Evolutionary conservation across 2,888 invertebrate species (phyloP), one percentile per base, ranked within the genome.

Genomic region (Dorcus hopei): DNA sequence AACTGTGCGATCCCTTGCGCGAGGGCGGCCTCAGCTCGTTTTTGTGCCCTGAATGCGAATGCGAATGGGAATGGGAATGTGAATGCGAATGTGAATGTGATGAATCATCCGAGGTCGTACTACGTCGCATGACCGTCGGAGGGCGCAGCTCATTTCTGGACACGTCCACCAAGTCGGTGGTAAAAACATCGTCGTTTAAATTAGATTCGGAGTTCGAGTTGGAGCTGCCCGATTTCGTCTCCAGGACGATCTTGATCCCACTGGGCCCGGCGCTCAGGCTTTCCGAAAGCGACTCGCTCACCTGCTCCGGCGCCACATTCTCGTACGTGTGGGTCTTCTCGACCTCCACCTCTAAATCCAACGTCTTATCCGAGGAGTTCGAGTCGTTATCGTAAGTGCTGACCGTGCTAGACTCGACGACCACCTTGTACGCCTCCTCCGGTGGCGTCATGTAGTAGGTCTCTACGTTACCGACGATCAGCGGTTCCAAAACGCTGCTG

Each of bases 401-500:
- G 39, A 85, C 85, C 50, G 87, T 83, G 41, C 63, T 71, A 54
- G 89, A 89, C 65, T 91, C 90, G 0, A 92, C 83, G 43, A 85
- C 85, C 0, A 92, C 91, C 74, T 89, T 89, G 61, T 86, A 87
- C 0, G 91, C 88, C 77, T 87, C 90, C 78, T 92, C 90, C 0
- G 87, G 87, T 71, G 89, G 89, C 40, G 88, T 86, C 80, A 90
- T 86, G 68, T 89, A 92, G 72, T 89, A 92, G 16, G 90, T 90
- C 74, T 91, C 89, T 4, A 91, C 86, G 75, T 88, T 89, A 69
- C 89, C 90, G 16, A 90, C 84, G 7, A 90, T 83, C 0, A 88
- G 87, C 4, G 86, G 85, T 70, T 89, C 90, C 56, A 87, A 81
- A 16, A 88, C 81, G 33, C 84, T 84, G 0, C 89, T 88, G 7